A percentile compares a stretch with the other conserved stretches of the same genome.
Conservation (phyloP, 2,888 invertebrate species). For the Cartodere bifasciata region DNA sequence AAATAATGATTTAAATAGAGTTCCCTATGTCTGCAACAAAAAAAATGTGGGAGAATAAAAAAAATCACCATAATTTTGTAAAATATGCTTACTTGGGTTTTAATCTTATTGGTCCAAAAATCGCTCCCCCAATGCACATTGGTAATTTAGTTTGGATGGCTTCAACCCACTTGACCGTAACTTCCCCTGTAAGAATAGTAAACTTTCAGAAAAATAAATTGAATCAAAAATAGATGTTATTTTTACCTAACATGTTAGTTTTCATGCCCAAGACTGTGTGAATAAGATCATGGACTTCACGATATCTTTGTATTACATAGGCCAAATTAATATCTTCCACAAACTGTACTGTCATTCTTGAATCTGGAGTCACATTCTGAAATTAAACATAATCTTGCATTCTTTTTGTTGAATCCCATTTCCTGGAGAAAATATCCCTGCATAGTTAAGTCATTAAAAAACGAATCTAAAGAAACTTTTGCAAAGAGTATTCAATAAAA, state of each 20-base stretch:
- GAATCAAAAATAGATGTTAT: neutral
- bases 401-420: too few species aligned
- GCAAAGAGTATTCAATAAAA: too few species aligned
- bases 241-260: conserved; percentile 45
- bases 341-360: conserved; percentile 79
- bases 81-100: conserved; percentile 53
- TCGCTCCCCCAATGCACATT: conserved; percentile 88
- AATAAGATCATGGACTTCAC: conserved; percentile 92
- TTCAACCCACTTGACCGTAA: conserved; percentile 96
- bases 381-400: too few species aligned
- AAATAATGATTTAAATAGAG: conserved; percentile 65
- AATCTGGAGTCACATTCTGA: conserved; percentile 84
- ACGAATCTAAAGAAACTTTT: too few species aligned
- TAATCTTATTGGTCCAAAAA: conserved; percentile 82
- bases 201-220: neutral
- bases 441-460: too few species aligned
- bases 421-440: too few species aligned
- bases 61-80: neutral
- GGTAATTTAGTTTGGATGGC: conserved; percentile 89
- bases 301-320: conserved; percentile 94
- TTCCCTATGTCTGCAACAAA: conserved; percentile 49
- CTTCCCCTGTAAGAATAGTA: conserved; percentile 44
- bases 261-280: conserved; percentile 89
- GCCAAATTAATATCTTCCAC: conserved; percentile 80
- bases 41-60: conserved; percentile 9